These are phyloP conservation scores for Drosophila seguyi DNA, from an alignment of 1,140 invertebrate species.

Conservation along the genomic window DNA sequence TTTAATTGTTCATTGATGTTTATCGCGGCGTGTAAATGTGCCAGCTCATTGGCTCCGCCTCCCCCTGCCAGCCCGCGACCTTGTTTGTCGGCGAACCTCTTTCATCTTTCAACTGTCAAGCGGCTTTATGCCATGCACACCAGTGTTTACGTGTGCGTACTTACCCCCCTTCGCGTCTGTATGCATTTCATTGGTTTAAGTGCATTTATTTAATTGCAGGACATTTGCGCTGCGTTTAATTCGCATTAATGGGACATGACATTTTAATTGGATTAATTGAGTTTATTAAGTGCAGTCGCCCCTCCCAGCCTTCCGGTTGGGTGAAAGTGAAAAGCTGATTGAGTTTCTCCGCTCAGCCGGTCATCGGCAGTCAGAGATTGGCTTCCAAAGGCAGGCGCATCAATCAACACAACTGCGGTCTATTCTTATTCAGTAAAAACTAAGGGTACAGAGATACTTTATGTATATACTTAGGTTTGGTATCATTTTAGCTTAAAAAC, in stretches of 20 bases:
- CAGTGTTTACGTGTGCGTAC: not conserved
- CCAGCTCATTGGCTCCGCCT: slow-evolving; percentile 38
- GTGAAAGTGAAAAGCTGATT: slow-evolving; percentile 53
- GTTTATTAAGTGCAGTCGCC: slow-evolving; percentile 69
- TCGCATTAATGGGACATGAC: slow-evolving; percentile 81
- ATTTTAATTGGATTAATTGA: slow-evolving; percentile 83
- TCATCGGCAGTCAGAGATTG: slow-evolving; percentile 15
- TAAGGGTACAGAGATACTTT: no score
- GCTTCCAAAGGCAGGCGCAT: not conserved
- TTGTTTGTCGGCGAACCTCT: slow-evolving; percentile 21
- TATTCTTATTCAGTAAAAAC: no score
- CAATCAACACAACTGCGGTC: not conserved
- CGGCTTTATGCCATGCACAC: slow-evolving; percentile 38
- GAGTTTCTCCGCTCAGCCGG: slow-evolving; percentile 18
- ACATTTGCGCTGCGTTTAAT: slow-evolving; percentile 71
- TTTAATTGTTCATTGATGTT: slow-evolving; percentile 79
- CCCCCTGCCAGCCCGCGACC: not conserved
- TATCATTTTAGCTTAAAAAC: not conserved
- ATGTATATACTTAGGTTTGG: not conserved
- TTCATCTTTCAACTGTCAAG: slow-evolving; percentile 35
- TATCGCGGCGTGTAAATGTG: slow-evolving; percentile 66
- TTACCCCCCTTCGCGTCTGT: slow-evolving; percentile 6
- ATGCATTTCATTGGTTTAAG: slow-evolving; percentile 69
- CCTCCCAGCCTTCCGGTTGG: slow-evolving; percentile 5
- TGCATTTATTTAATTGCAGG: slow-evolving; percentile 81